A percentile compares a stretch with the other conserved stretches of the same genome.
These are phyloP conservation scores for Spilarctia lutea DNA, from an alignment of 2,888 invertebrate genomes.

Conservation along the genomic window DNA sequence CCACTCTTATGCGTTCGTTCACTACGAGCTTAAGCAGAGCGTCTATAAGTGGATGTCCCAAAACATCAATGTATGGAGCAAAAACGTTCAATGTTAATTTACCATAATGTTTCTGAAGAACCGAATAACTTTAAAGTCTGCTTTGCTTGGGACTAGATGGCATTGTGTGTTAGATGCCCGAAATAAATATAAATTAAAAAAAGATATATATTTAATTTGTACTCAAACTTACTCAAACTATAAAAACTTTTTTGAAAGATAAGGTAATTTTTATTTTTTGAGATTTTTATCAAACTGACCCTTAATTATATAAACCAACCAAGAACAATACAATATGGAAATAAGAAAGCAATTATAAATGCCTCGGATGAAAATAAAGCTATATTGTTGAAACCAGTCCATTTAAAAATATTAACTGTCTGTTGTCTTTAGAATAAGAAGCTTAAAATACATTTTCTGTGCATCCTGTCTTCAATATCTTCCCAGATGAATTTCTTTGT, in stretches of 20 bases:
- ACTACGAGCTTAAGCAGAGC: too few species aligned
- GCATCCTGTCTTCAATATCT: conserved; percentile 19
- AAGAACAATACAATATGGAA: neutral
- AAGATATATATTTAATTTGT: too few species aligned
- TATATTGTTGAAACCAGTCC: conserved; percentile 22
- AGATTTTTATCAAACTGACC: neutral
- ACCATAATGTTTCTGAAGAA: neutral
- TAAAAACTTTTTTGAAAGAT: too few species aligned
- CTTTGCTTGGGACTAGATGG: too few species aligned
- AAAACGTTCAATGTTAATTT: too few species aligned
- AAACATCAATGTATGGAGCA: too few species aligned
- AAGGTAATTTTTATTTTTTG: too few species aligned
- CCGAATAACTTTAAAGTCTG: neutral
- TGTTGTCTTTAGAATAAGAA: conserved; percentile 22
- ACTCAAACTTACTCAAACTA: too few species aligned
- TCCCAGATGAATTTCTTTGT: conserved; percentile 18
- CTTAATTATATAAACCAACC: neutral
- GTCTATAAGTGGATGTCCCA: too few species aligned
- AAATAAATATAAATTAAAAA: too few species aligned
- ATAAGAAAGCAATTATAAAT: neutral
- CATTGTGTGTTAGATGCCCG: too few species aligned
- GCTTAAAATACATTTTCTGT: conserved; percentile 35
- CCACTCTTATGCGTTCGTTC: too few species aligned
- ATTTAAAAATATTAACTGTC: conserved; percentile 19
- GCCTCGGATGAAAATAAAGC: conserved; percentile 6